These are phyloP conservation scores for Trachelipus rathkii DNA, from an alignment of 1,140 invertebrate genomes.

Conservation along the genomic window DNA sequence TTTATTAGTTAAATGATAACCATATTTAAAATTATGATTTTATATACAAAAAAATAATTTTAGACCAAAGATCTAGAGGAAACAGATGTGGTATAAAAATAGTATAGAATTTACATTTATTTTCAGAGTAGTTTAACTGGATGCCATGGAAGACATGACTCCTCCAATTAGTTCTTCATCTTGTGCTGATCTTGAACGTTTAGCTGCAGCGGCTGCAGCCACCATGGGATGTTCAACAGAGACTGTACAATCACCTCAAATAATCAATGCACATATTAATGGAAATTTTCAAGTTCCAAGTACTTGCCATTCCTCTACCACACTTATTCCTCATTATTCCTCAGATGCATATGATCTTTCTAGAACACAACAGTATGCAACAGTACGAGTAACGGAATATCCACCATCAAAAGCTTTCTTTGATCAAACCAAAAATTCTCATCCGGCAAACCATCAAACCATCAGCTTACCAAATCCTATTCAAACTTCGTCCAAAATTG, in stretches of 20 bases:
- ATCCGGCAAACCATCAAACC: neutral
- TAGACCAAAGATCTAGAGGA: too few species aligned
- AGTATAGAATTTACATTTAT: neutral
- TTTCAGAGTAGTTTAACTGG: neutral
- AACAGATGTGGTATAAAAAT: too few species aligned
- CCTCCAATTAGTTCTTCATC: neutral
- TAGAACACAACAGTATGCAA: neutral
- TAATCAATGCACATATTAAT: neutral
- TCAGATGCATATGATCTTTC: neutral
- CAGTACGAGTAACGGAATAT: neutral
- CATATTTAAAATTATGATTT: too few species aligned
- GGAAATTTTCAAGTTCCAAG: neutral
- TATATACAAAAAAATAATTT: too few species aligned
- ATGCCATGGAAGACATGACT: neutral
- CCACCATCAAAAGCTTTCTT: neutral
- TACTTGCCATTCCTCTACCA: neutral
- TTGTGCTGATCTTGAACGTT: neutral
- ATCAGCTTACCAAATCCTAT: neutral
- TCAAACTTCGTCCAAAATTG: neutral
- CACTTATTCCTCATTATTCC: neutral
- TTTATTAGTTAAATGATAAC: too few species aligned
- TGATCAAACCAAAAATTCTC: neutral
- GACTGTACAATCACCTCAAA: neutral
- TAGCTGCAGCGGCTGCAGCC: neutral
- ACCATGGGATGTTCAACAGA: neutral